Evolutionary conservation across 2,797 vertebrate genomes (phyloP).

Genomic region (Rhinophrynus dorsalis): DNA sequence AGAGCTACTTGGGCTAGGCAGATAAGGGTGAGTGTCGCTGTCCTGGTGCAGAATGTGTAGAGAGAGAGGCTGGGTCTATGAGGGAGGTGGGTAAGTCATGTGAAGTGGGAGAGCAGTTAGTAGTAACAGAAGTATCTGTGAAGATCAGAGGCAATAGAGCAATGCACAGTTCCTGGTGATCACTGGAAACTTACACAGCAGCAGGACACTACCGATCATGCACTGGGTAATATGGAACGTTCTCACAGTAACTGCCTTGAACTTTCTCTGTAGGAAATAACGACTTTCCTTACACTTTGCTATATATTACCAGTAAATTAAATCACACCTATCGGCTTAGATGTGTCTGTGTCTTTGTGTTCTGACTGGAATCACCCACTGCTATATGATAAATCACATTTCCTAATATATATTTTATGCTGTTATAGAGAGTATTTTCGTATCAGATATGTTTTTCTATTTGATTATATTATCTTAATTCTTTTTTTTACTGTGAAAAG

Average conservation of each 20-base stretch:
- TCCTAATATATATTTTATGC: too few relatives aligned
- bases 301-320: too few relatives aligned
- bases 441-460: too few relatives aligned
- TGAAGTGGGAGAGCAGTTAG: background rate
- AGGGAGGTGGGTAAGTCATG: background rate
- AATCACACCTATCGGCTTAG: too few relatives aligned
- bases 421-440: too few relatives aligned
- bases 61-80: background rate
- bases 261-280: conserved; percentile 8
- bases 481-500: too few relatives aligned
- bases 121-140: background rate
- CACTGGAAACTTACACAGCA: background rate
- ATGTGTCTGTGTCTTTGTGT: too few relatives aligned
- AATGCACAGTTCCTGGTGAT: background rate
- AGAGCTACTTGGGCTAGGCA: background rate
- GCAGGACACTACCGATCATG: background rate
- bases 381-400: too few relatives aligned
- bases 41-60: background rate
- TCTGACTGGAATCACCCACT: too few relatives aligned
- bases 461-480: too few relatives aligned
- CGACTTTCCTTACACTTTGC: background rate
- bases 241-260: background rate
- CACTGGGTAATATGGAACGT: background rate
- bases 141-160: too few relatives aligned
- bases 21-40: background rate